Evolutionary conservation across 2,888 invertebrate genomes (phyloP), one percentile per base, ranked within the genome.

Genomic region (Andrena minutula): DNA sequence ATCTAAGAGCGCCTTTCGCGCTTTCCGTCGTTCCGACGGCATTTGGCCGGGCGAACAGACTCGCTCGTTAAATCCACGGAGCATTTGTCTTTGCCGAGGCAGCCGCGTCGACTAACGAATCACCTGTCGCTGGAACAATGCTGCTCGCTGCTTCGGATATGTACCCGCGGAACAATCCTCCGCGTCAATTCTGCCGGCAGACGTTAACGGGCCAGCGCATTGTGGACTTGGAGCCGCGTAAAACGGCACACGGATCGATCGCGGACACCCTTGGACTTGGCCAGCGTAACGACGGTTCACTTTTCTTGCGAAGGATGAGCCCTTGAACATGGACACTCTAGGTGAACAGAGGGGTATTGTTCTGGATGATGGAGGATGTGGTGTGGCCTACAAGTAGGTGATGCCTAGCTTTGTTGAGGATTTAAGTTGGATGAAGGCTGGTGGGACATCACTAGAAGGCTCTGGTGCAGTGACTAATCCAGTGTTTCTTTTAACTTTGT

Each of bases 1-100:
- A 77, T 71, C 61, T 78, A 72, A 72, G 71, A 49, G 61, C 28
- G 16, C 2, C 12, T 8, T 26, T 8, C 28, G 63, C 26, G 58
- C 51, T 47, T 30, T 23, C 41, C 64, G 58, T 51, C 65, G 75
- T 65, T 61, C 64, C 51, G 56, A 32, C 51, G 53, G 56, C 75
- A 70, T 76, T 86, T 79, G 86, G 70, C 83, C 70, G 73, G 66
- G 68, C 63, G 41, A 41, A 16, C 61, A 7, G 64, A 23, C 51
- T 72, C 58, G 84, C 79, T 86, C 82, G 82, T 86, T 84, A 81
- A 72, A 77, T 64, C 63, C 20, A 53, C 58, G 75, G 47, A 23
- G 74, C 85, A 83, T 86, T 83, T 85, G 85, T 85, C 86, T 86
- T 86, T 79, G 76, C 75, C 70, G 66, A 76, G 76, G 61, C 78